Evolutionary conservation across 2,797 vertebrate genomes (phyloP), one percentile per base, ranked within the genome.

Genomic region (Pangasius macronema): DNA sequence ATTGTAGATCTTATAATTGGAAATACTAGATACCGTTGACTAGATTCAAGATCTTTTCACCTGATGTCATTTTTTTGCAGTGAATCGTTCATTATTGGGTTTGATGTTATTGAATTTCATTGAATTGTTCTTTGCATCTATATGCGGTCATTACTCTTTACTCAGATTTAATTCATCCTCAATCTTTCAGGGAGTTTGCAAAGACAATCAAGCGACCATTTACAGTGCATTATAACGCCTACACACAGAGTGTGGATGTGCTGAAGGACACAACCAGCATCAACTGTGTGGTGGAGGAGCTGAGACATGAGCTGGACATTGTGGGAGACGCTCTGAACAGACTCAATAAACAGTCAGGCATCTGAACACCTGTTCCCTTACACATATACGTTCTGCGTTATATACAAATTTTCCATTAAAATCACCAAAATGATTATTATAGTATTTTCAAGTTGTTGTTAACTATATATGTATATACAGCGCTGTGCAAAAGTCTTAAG

Each of bases 201-300:
- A 99, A 99, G 96, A 99, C 97, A 89, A 97, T 99, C 90, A 98
- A 97, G 92, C 97, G 98, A 20, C 98, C 98, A 0, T 99, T 99
- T 94, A 97, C 97, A 0, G 95, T 99, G 90, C 97, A 96, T 88
- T 99, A 99, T 94, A 99, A 99, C 87, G 97, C 99, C 0, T 99
- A 99, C 83, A 99, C 97, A 39, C 99, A 98, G 92, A 99, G 97
- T 0, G 93, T 99, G 92, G 97, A 99, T 59, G 93, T 99, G 85
- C 94, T 99, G 79, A 98, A 97, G 91, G 98, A 99, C 92, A 96
- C 93, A 0, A 94, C 93, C 86, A 99, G 97, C 95, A 98, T 99
- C 88, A 97, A 97, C 93, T 97, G 92, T 0, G 94, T 98, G 84
- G 96, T 99, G 92, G 97, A 97, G 0, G 98, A 99, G 88, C 95